These are phyloP conservation scores for Nyctibius grandis DNA, from an alignment of 2,797 vertebrate genomes.

Conservation along the genomic window DNA sequence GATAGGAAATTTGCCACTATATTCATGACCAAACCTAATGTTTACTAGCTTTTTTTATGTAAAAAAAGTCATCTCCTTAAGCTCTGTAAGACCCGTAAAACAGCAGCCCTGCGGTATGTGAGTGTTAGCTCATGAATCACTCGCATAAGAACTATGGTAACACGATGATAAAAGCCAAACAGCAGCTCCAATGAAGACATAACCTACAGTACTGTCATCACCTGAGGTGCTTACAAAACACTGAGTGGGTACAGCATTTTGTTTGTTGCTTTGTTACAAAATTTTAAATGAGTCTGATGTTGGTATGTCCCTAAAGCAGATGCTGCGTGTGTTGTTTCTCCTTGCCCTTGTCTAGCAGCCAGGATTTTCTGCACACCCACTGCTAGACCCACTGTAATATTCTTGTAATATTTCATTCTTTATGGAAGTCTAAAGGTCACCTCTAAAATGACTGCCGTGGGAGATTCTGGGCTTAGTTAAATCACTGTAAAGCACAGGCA, in stretches of 20 bases:
- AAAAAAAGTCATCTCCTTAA: neutral
- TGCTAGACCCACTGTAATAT: neutral
- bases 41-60: neutral
- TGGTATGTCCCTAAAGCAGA: conserved; percentile 5
- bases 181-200: neutral
- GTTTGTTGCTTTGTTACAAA: neutral
- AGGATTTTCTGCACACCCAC: conserved; percentile 13
- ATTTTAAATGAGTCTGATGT: neutral
- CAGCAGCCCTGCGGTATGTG: neutral
- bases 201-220: neutral
- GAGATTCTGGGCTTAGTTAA: neutral
- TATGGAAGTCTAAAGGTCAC: neutral
- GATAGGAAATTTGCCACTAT: neutral
- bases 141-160: neutral
- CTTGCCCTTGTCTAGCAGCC: neutral
- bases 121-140: neutral
- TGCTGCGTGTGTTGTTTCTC: neutral
- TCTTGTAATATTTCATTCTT: neutral
- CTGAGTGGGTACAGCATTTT: neutral
- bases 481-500: neutral
- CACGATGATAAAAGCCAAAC: neutral
- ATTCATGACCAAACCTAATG: neutral
- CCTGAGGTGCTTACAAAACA: neutral
- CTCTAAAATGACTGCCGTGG: neutral
- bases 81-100: neutral